These are phyloP conservation scores for Cantharis lateralis DNA, from an alignment of 2,888 invertebrate species.

Conservation along the genomic window DNA sequence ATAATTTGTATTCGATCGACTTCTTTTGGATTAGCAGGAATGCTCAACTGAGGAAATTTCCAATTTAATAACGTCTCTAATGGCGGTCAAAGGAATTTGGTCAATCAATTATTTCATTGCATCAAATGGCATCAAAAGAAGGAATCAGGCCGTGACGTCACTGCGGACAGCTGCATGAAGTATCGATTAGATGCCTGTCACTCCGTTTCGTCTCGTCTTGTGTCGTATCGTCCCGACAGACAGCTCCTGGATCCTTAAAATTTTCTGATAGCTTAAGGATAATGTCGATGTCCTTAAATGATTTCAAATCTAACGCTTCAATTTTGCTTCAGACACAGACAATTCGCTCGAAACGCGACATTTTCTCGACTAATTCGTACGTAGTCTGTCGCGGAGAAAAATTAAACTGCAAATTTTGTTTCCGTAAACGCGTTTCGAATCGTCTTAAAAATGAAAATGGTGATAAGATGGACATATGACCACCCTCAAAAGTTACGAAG, in stretches of 20 bases:
- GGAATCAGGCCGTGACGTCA: slow-evolving; percentile 53
- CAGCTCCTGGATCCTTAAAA: slow-evolving; percentile 31
- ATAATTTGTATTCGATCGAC: neutral
- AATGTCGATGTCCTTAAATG: slow-evolving; percentile 14
- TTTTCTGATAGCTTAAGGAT: slow-evolving; percentile 16
- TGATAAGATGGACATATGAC: slow-evolving; percentile 28
- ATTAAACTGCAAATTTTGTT: neutral
- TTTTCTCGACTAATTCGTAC: neutral
- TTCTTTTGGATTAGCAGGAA: neutral
- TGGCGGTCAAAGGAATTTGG: neutral
- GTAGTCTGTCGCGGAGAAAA: neutral
- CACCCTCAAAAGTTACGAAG: slow-evolving; percentile 22
- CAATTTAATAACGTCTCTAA: slow-evolving; percentile 1
- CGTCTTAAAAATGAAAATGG: slow-evolving; percentile 12
- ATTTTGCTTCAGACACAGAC: neutral
- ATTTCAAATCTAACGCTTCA: neutral
- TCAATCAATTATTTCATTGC: slow-evolving; percentile 31
- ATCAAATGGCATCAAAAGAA: slow-evolving; percentile 36
- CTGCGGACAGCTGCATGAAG: slow-evolving; percentile 56
- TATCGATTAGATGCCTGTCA: slow-evolving; percentile 55
- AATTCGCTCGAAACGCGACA: slow-evolving; percentile 5
- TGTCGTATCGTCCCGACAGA: slow-evolving; percentile 46
- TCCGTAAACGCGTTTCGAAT: neutral
- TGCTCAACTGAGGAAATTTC: neutral
- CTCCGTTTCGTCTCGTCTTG: slow-evolving; percentile 48